Conservation (phyloP, 2,797 vertebrate species). For the Acipenser oxyrinchus region DNA sequence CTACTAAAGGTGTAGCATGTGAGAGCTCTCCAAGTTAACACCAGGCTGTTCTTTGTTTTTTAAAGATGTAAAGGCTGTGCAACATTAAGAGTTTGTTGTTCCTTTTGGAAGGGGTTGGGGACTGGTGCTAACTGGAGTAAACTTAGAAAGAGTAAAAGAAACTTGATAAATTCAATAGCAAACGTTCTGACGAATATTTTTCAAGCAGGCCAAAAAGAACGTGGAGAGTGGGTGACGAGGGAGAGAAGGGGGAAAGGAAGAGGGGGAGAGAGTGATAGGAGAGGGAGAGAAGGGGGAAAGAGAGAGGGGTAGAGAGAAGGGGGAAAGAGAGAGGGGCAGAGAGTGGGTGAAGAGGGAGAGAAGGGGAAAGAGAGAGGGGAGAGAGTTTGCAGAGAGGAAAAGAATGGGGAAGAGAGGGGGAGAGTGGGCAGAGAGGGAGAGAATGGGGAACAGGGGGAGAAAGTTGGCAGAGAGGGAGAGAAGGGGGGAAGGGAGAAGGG, state of each 20-base stretch:
- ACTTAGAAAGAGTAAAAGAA: too few relatives aligned
- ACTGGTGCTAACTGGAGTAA: too few relatives aligned
- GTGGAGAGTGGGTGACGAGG: conserved; percentile 5
- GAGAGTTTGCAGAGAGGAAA: neutral
- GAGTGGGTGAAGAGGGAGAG: conserved; percentile 18
- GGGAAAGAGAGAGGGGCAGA: conserved; percentile 19
- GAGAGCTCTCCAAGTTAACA: too few relatives aligned
- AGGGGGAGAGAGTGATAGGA: conserved; percentile 9
- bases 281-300: neutral
- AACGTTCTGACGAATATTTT: too few relatives aligned
- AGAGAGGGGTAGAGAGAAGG: conserved; percentile 9
- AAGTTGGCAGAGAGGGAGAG: neutral
- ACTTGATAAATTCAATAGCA: too few relatives aligned
- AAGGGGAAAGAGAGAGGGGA: conserved; percentile 23
- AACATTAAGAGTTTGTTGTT: too few relatives aligned
- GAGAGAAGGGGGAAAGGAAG: conserved; percentile 6
- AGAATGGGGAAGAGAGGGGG: neutral
- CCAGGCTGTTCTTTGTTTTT: too few relatives aligned
- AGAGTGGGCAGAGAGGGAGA: neutral
- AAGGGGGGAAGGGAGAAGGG: neutral
- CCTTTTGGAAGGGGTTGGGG: too few relatives aligned
- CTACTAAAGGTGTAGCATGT: too few relatives aligned
- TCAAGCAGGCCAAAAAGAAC: neutral
- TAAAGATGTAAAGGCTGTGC: too few relatives aligned
- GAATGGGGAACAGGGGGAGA: too few relatives aligned